phyloP scores from a whole-genome alignment of 2,888 invertebrate genomes.

The Standfussiana lucernea region DNA sequence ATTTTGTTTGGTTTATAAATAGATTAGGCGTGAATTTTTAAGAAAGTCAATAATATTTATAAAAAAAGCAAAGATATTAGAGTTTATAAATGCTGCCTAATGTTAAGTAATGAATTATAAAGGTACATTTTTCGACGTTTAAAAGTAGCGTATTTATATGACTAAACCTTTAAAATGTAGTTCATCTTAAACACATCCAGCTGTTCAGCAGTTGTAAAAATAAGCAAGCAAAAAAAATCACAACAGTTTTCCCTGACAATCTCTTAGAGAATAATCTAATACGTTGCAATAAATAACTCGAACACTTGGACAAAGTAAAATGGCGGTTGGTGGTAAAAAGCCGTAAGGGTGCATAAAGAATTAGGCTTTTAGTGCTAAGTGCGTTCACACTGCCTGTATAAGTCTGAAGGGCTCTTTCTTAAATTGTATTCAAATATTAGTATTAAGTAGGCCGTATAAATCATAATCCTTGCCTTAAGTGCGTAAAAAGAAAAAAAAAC shows the following conservation, averaged over 20 bases:
- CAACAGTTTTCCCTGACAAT: constrained; percentile 56
- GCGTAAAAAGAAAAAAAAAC: not conserved
- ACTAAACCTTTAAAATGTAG: not conserved
- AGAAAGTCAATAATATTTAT: not conserved
- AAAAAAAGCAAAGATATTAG: not conserved
- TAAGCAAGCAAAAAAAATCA: constrained; percentile 20
- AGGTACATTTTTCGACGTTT: not conserved
- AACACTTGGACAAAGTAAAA: constrained; percentile 82
- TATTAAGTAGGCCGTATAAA: constrained; percentile 27
- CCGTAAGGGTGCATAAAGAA: constrained; percentile 87
- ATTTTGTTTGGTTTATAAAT: constrained; percentile 34
- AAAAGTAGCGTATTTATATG: not conserved
- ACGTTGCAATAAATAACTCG: constrained; percentile 81
- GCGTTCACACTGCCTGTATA: constrained; percentile 80
- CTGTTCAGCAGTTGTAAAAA: not conserved
- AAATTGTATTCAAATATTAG: constrained; percentile 66
- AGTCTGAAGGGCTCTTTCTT: constrained; percentile 57
- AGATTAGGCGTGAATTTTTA: constrained; percentile 18
- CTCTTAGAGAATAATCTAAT: constrained; percentile 62
- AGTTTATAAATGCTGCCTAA: not conserved
- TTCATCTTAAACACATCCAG: not conserved
- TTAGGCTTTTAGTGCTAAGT: constrained; percentile 85
- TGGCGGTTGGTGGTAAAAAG: constrained; percentile 78
- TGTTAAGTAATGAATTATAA: not conserved
- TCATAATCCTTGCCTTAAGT: not conserved